Evolutionary conservation across 2,888 invertebrate genomes (phyloP).

Genomic region (Branchipolynoe longqiensis): DNA sequence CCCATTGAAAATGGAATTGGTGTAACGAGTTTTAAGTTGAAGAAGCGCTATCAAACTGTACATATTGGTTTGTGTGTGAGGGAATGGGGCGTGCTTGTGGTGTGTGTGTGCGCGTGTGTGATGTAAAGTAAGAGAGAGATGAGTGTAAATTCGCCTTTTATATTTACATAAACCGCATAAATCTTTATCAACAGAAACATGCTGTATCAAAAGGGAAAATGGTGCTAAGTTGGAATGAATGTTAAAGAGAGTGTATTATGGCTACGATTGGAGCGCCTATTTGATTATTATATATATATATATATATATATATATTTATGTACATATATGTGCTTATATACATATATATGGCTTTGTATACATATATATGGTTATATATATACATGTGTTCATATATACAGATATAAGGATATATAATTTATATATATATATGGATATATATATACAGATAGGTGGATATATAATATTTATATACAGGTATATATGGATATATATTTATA

Average conservation of each 20-base stretch:
- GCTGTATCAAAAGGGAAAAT: slow-evolving; percentile 32
- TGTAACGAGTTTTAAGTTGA: neutral
- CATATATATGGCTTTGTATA: neutral
- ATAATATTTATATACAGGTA: too few relatives aligned
- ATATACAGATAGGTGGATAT: too few relatives aligned
- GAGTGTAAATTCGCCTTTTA: neutral
- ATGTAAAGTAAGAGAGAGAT: neutral
- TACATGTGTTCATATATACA: too few relatives aligned
- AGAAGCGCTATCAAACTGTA: too few relatives aligned
- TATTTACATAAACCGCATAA: neutral
- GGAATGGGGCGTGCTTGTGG: neutral
- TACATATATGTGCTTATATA: neutral
- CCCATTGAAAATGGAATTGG: slow-evolving; percentile 14
- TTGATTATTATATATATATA: too few relatives aligned
- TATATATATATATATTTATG: neutral
- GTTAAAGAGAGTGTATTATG: slow-evolving; percentile 6
- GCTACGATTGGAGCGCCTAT: too few relatives aligned
- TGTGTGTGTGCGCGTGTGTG: neutral
- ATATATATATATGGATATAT: too few relatives aligned
- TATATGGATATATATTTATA: too few relatives aligned
- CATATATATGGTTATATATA: too few relatives aligned
- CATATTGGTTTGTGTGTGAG: neutral
- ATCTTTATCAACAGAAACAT: neutral
- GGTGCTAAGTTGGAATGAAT: slow-evolving; percentile 2
- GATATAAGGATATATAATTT: too few relatives aligned